Base-by-base conservation (phyloP, 2,888 invertebrate genomes). In the Diplolepis rosae region DNA sequence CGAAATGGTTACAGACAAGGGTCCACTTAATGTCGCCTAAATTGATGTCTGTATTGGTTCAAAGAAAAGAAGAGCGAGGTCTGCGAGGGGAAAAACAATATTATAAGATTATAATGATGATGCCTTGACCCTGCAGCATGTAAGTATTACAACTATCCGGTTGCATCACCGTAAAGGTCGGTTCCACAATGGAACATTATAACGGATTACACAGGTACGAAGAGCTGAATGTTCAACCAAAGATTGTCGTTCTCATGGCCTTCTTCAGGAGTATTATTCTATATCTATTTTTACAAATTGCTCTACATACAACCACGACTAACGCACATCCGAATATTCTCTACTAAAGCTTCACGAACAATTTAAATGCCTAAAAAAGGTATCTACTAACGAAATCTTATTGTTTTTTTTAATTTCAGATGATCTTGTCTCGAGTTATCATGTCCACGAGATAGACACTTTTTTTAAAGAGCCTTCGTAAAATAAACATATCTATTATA, bases 171-270 rank as follows among this genome's bases (percentile, higher is more conserved):
- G 74, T 75, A 73, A 66, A 73, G 71, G 65, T 68, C 65, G 65
- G 35, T 66, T 72, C 71, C 66, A 82, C 83, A 83, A 83, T 83
- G 77, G 79, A 81, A 79, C 80, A 78, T 80, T 81, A 79, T 80
- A 81, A 83, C 83, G 84, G 80, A 81, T 83, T 81, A 79, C 76
- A 68, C 72, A 69, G 71, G 72, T 72, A 72, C 72, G 70, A 56
- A 67, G 76, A 67, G 52, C 68, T 51, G 48, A 70, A 78, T 75
- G 65, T 54, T 48, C 51, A 39, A 70, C 68, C 69, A 71, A 50
- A 56, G 76, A 68, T 68, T 71, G 66, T 65, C 68, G 74, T 82
- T 82, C 81, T 75, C 80, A 82, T 80, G 79, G 77, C 79, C 80
- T 80, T 77, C 78, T 78, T 74, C 74, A 51, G 74, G 61, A 65